Conservation (phyloP, 92 coral and sea anemone species). For the Zoanthus sociatus region DNA sequence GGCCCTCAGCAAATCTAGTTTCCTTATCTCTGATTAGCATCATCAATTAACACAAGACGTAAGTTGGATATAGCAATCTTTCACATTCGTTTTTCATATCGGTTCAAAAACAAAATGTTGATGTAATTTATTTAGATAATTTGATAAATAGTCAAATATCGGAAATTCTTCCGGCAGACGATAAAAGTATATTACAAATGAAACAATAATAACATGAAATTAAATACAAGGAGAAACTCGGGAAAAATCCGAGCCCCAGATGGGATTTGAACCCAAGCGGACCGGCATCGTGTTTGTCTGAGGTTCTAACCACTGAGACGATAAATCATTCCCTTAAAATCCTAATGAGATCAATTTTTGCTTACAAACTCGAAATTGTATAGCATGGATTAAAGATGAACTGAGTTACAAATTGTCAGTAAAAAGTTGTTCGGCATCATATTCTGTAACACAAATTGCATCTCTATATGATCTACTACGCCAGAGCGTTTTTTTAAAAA, state of each 20-base stretch:
- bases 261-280: too few relatives aligned
- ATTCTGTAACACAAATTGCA: too few relatives aligned
- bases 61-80: not conserved
- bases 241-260: too few relatives aligned
- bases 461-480: too few relatives aligned
- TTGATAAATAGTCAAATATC: constrained; percentile 13
- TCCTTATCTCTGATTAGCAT: not conserved
- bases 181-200: not conserved
- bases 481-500: too few relatives aligned
- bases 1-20: not conserved
- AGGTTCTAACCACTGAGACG: too few relatives aligned
- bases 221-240: too few relatives aligned
- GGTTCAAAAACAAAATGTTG: not conserved
- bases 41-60: not conserved
- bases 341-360: not conserved
- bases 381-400: not conserved
- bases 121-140: not conserved
- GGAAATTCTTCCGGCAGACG: not conserved
- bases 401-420: too few relatives aligned
- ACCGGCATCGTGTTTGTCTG: too few relatives aligned
- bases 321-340: not conserved
- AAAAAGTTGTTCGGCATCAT: too few relatives aligned
- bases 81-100: not conserved
- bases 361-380: too few relatives aligned
- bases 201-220: too few relatives aligned